phyloP scores from a whole-genome alignment of 2,888 invertebrate species.

The Drosophila antonietae region DNA sequence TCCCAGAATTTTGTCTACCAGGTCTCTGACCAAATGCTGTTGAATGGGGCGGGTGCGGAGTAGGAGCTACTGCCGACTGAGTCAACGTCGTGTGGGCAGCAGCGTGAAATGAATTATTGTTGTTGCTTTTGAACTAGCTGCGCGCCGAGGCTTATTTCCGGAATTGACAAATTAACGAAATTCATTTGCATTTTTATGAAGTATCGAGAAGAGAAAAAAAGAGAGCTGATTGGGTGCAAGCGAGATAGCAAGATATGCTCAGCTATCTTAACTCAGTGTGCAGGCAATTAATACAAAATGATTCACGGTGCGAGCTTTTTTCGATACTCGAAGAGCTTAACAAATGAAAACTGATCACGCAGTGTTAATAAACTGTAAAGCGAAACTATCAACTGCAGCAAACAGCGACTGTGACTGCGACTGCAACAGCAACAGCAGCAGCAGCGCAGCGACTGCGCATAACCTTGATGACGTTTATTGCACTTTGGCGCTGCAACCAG shows the following conservation, averaged over 20 bases:
- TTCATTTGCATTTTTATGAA: slow-evolving; percentile 57
- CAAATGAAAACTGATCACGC: slow-evolving; percentile 50
- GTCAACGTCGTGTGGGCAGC: slow-evolving; percentile 44
- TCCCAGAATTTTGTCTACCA: slow-evolving; percentile 42
- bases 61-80: slow-evolving; percentile 9
- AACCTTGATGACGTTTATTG: slow-evolving; percentile 84
- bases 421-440: slow-evolving; percentile 20
- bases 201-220: neutral
- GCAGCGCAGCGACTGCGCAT: slow-evolving; percentile 58
- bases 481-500: slow-evolving; percentile 73
- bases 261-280: slow-evolving; percentile 30
- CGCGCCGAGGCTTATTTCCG: slow-evolving; percentile 63
- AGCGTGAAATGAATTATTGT: slow-evolving; percentile 44
- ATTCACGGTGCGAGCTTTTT: slow-evolving; percentile 45
- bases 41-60: neutral
- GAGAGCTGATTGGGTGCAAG: slow-evolving; percentile 23
- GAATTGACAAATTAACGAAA: slow-evolving; percentile 69
- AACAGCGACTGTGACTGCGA: slow-evolving; percentile 23
- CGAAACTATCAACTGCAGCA: slow-evolving; percentile 40
- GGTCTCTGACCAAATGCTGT: slow-evolving; percentile 6
- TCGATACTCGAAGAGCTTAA: slow-evolving; percentile 25
- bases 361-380: slow-evolving; percentile 59
- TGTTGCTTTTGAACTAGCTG: slow-evolving; percentile 43
- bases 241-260: slow-evolving; percentile 17
- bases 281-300: slow-evolving; percentile 52